A percentile compares a stretch with the other conserved stretches of the same genome.
Evolutionary conservation across 2,113 vertebrate species (phyloP).

Genomic region (Cacatua alba): DNA sequence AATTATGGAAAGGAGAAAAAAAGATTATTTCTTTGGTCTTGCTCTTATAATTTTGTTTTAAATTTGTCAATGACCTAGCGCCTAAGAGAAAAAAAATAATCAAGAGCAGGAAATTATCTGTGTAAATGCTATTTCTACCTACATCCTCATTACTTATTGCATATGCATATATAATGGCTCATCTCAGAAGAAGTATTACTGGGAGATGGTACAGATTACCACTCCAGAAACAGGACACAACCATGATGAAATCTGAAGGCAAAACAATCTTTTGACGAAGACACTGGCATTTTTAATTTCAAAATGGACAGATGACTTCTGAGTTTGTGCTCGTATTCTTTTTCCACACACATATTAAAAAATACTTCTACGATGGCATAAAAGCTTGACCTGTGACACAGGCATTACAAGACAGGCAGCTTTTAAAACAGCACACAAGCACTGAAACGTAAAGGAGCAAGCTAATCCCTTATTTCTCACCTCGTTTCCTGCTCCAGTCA

Average conservation of each 20-base stretch:
- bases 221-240: background rate
- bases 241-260: background rate
- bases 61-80: background rate
- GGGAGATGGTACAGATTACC: background rate
- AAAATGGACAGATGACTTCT: background rate
- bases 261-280: background rate
- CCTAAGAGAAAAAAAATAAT: background rate
- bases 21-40: background rate
- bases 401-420: background rate
- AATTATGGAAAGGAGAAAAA: background rate
- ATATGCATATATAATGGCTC: background rate
- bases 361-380: background rate
- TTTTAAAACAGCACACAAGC: background rate
- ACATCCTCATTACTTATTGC: background rate
- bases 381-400: background rate
- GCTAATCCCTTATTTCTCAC: slow-evolving; percentile 69
- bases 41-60: background rate
- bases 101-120: background rate
- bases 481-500: slow-evolving; percentile 92
- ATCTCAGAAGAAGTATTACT: background rate
- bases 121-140: background rate
- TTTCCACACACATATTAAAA: background rate
- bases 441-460: background rate
- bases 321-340: background rate
- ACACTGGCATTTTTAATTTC: background rate